A percentile compares a stretch with the other conserved stretches of the same genome.
Evolutionary conservation across 2,113 vertebrate species (phyloP).

Genomic region (Eulemur rufifrons): DNA sequence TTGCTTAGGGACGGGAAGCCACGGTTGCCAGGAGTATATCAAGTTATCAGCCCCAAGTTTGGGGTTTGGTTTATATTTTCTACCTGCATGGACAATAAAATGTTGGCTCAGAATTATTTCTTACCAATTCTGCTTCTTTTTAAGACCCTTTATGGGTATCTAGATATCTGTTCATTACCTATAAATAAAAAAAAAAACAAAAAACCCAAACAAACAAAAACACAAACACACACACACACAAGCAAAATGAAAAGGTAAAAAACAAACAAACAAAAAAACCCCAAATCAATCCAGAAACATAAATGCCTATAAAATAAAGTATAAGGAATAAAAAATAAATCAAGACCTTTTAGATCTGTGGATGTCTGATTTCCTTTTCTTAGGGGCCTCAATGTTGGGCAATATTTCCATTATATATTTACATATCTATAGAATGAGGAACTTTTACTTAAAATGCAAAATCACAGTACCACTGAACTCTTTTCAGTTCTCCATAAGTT

Average conservation of each 20-base stretch:
- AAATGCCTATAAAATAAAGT: background rate
- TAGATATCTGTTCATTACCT: background rate
- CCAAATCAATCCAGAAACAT: background rate
- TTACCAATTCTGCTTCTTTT: background rate
- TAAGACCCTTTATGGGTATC: background rate
- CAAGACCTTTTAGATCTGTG: rapidly evolving
- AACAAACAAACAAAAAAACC: background rate
- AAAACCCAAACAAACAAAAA: no score
- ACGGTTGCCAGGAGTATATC: background rate
- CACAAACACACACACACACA: no score
- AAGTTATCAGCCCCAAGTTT: background rate
- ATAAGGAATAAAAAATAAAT: background rate
- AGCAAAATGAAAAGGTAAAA: background rate
- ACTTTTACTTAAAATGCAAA: background rate
- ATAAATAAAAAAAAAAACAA: no score
- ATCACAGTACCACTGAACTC: no score
- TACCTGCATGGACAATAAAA: background rate
- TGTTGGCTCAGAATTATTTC: background rate
- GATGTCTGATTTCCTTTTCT: background rate
- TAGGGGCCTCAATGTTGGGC: no score
- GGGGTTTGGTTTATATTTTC: background rate
- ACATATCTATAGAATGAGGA: background rate
- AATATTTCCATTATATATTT: background rate
- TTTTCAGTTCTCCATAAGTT: background rate
- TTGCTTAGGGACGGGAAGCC: background rate